Base-by-base conservation (phyloP, 2,797 vertebrate species). In the Labroides dimidiatus region DNA sequence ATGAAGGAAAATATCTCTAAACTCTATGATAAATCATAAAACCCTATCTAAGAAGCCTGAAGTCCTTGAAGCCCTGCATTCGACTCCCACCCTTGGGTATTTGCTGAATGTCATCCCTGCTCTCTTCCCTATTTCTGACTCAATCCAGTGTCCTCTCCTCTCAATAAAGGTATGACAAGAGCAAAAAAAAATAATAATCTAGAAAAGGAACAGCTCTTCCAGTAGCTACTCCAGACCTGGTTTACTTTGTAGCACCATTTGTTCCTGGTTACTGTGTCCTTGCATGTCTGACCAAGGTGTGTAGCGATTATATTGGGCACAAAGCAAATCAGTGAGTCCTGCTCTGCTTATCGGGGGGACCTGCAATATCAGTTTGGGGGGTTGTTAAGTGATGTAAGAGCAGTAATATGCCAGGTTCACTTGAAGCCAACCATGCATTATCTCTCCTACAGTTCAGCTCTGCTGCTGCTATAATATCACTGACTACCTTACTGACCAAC, bases 351-450 rank as follows among this genome's bases (percentile, higher is more conserved):
- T 93, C 92, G 61, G 87, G 75, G 75, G 59, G 83, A 71, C 59
- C 85, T 81, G 86, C 86, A 87, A 83, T 92, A 93, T 93, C 93
- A 90, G 90, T 91, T 91, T 88, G 84, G 89, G 83, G 87, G 89
- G 90, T 91, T 87, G 89, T 87, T 89, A 83, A 84, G 86, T 91
- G 90, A 93, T 92, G 92, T 92, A 91, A 91, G 87, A 89, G 88
- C 87, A 87, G 87, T 82, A 74, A 92, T 91, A 94, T 93, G 93
- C 93, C 93, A 93, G 91, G 91, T 93, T 93, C 91, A 93, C 93
- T 93, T 92, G 91, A 93, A 93, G 92, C 92, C 91, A 89, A 91
- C 91, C 93, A 91, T 91, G 93, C 90, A 91, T 94, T 93, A 94
- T 93, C 91, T 91, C 84, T 78, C 85, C 81, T 90, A 91, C 85